A percentile compares a stretch with the other conserved stretches of the same genome.
Conservation (phyloP, 2,113 vertebrate species). For the Rhipidura dahli region DNA sequence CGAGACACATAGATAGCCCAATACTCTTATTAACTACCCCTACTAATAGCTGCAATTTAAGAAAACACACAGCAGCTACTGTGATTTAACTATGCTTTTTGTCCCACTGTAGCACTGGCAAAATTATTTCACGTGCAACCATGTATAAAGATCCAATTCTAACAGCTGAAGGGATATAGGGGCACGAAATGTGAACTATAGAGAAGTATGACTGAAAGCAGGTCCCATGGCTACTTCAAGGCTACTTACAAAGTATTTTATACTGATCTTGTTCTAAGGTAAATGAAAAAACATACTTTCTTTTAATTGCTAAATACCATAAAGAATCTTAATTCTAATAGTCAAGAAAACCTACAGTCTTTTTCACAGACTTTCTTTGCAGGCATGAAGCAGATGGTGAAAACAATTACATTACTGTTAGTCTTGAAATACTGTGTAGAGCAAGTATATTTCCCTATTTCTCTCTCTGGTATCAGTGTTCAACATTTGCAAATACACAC, state of each 20-base stretch:
- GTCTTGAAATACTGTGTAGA: not conserved
- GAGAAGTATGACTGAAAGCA: not conserved
- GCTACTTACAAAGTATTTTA: not conserved
- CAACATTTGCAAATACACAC: not conserved
- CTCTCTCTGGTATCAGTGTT: not conserved
- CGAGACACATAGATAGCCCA: not conserved
- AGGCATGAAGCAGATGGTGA: not conserved
- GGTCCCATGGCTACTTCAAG: not conserved
- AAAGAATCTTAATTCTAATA: not conserved
- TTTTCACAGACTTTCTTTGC: not conserved
- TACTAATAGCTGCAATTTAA: not conserved
- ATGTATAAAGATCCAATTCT: not conserved
- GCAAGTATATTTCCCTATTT: not conserved
- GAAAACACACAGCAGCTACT: not conserved
- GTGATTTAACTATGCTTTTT: not conserved
- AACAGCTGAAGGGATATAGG: not conserved
- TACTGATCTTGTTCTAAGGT: not conserved
- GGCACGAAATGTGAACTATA: not conserved
- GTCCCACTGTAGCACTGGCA: not conserved
- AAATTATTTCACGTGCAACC: not conserved
- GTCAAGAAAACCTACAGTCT: not conserved
- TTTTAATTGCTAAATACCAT: not conserved
- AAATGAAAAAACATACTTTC: not conserved
- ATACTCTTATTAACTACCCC: not conserved
- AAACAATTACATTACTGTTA: not conserved